Evolutionary conservation across 2,113 vertebrate genomes (phyloP).

Genomic region (Cyanistes caeruleus): DNA sequence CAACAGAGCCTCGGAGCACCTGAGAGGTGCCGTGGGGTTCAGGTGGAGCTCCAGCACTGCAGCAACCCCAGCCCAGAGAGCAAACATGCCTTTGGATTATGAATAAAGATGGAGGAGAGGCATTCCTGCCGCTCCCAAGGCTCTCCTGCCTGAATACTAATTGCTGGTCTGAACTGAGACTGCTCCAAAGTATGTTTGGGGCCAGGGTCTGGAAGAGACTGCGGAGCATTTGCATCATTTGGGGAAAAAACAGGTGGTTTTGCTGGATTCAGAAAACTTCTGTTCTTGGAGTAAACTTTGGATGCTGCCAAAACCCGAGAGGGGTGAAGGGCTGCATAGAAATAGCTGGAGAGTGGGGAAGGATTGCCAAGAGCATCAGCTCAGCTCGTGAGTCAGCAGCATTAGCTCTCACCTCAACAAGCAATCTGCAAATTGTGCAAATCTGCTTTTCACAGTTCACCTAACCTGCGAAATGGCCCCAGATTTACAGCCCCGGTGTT

Average conservation of each 20-base stretch:
- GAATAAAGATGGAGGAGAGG: background rate
- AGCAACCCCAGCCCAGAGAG: background rate
- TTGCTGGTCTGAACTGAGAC: background rate
- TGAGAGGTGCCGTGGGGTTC: background rate
- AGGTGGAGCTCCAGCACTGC: background rate
- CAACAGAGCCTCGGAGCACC: background rate
- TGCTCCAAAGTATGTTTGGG: background rate
- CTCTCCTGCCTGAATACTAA: constrained; percentile 14
- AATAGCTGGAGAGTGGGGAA: constrained; percentile 20
- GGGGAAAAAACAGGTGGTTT: background rate
- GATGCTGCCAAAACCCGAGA: constrained; percentile 4
- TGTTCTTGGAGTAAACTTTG: constrained; percentile 27
- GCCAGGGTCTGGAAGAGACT: background rate
- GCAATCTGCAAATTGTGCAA: constrained; percentile 64
- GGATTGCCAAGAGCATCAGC: constrained; percentile 32
- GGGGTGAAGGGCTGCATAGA: constrained; percentile 19
- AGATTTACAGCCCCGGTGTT: background rate
- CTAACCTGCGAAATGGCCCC: constrained; percentile 38
- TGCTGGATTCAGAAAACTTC: background rate
- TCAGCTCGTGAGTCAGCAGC: constrained; percentile 63
- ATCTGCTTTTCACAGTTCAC: constrained; percentile 65
- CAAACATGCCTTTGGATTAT: background rate
- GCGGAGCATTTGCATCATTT: background rate
- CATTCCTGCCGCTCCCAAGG: background rate
- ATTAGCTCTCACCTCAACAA: constrained; percentile 56